Evolutionary conservation across 2,888 invertebrate genomes (phyloP), one percentile per base, ranked within the genome.

Genomic region (Onthophagus sagittarius): DNA sequence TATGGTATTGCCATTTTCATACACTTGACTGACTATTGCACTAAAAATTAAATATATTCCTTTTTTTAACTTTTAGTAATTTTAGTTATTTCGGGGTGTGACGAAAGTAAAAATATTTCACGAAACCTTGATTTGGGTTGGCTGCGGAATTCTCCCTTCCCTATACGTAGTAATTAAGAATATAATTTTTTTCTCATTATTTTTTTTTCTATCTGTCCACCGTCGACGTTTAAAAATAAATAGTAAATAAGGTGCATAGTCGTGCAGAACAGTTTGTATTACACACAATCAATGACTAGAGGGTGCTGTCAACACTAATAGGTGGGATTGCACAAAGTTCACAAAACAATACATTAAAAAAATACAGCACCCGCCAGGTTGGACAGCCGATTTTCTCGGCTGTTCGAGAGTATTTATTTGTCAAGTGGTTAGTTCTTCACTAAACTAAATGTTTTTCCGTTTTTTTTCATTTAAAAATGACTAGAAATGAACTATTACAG

Each of bases 1-100:
- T 85, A 85, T 85, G 84, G 83, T 85, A 85, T 85, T 85, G 85
- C 85, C 85, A 85, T 84, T 83, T 85, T 76, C 78, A 84, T 84
- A 84, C 83, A 84, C 82, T 83, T 83, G 39, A 53, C 83, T 79
- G 77, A 80, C 81, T 85, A 85, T 85, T 85, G 85, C 85, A 85
- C 84, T 84, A 84, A 83, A 83, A 81, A 73, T 74, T 76, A 75
- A 73, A 74, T 74, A 71, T 71, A 23, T 67, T 7, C 6, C 2
- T 2, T 15, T 64, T 67, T 67, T 67, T 67, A 67, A 32, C 63
- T 15, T 63, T 15, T 63, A 15, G 13, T 63, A 13, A 63, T 15
- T 23, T 53, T 53, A 53, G 1, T 65, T 14, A 63, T 39, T 69
- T 78, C 78, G 79, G 77, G 77, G 79, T 79, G 79, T 79, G 78